Evolutionary conservation across 1,140 invertebrate genomes (phyloP).

Genomic region (Hyles vespertilio): DNA sequence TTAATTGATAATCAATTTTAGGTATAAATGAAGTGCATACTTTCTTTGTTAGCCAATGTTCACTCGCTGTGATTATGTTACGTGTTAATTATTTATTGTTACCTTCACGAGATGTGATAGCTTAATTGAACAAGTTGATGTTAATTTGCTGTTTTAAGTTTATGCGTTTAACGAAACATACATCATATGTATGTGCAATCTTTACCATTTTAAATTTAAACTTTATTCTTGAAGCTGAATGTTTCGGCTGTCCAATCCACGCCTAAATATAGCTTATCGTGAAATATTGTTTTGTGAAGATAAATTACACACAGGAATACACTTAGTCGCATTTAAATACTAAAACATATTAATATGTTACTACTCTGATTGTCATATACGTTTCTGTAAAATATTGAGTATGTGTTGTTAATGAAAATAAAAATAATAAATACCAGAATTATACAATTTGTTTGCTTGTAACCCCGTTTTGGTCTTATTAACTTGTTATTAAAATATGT

Average conservation of each 20-base stretch:
- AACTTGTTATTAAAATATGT: no score
- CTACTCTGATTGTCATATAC: slow-evolving; percentile 75
- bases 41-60: slow-evolving; percentile 74
- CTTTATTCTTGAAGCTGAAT: no score
- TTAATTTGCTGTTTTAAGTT: slow-evolving; percentile 65
- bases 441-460: slow-evolving; percentile 25
- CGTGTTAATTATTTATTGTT: slow-evolving; percentile 72
- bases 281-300: slow-evolving; percentile 3
- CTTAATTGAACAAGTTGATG: slow-evolving; percentile 55
- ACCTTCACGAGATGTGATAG: slow-evolving; percentile 69
- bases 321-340: slow-evolving; percentile 70
- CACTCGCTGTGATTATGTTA: slow-evolving; percentile 74
- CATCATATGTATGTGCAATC: slow-evolving; percentile 51
- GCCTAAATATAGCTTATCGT: no score
- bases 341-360: slow-evolving; percentile 72
- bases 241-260: no score
- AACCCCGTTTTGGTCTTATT: no score
- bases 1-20: slow-evolving; percentile 71
- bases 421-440: slow-evolving; percentile 75
- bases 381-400: slow-evolving; percentile 77
- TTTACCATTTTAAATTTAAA: slow-evolving; percentile 14
- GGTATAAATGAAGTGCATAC: slow-evolving; percentile 53
- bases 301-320: slow-evolving; percentile 43
- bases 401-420: slow-evolving; percentile 77
- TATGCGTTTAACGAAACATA: slow-evolving; percentile 39